Conservation (phyloP, 2,797 vertebrate species). For the Micrastur ruficollis region DNA sequence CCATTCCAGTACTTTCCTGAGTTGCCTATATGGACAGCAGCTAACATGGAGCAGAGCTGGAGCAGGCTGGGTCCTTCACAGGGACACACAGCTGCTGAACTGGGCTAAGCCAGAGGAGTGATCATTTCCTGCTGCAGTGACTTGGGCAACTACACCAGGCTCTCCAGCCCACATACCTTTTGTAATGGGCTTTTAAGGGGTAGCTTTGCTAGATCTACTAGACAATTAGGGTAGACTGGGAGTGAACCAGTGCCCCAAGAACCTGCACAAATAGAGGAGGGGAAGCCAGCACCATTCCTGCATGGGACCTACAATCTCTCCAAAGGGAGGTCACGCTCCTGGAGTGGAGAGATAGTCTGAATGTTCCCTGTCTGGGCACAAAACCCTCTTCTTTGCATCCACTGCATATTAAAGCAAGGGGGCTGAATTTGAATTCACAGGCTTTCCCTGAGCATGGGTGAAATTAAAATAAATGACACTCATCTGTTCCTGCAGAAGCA, state of each 20-base stretch:
- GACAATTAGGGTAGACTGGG: accelerated
- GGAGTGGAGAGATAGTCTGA: neutral
- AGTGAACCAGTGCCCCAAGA: neutral
- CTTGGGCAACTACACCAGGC: neutral
- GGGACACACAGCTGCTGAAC: neutral
- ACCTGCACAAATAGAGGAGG: neutral
- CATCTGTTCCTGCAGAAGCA: neutral
- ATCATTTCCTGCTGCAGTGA: neutral
- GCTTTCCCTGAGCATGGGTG: neutral
- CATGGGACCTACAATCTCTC: neutral
- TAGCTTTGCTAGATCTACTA: neutral
- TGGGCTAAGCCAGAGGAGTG: neutral
- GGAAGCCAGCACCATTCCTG: neutral
- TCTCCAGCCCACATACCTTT: accelerated
- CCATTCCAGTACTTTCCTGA: neutral
- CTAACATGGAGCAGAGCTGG: neutral
- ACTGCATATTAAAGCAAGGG: neutral
- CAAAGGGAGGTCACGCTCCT: neutral
- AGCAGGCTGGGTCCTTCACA: neutral
- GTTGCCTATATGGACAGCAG: neutral
- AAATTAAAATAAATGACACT: neutral
- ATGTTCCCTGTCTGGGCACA: neutral
- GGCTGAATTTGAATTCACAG: neutral
- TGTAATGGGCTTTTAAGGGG: neutral
- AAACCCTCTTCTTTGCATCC: neutral